Conservation (phyloP, 2,113 vertebrate species). For the Tetrao urogallus region DNA sequence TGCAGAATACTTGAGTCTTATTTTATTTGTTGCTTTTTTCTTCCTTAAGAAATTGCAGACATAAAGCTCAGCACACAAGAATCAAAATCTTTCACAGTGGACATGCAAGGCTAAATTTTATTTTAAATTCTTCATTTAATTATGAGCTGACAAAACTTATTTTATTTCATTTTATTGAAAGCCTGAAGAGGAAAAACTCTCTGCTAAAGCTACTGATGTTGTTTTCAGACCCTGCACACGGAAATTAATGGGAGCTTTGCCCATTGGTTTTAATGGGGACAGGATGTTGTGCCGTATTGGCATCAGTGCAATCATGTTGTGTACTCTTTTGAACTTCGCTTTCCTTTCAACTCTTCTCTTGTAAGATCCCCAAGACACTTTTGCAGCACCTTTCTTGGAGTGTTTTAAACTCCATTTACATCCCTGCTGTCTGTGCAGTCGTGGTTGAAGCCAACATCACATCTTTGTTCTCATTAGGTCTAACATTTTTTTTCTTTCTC, state of each 20-base stretch:
- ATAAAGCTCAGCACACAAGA: neutral
- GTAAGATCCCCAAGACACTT: neutral
- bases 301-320: constrained; percentile 34
- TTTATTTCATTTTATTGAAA: neutral
- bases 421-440: constrained; percentile 25
- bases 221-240: constrained; percentile 9
- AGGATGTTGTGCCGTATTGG: constrained; percentile 59
- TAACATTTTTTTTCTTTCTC: neutral
- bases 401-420: neutral
- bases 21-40: neutral
- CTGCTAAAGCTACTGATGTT: neutral
- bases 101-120: neutral
- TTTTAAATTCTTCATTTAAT: neutral
- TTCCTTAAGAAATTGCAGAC: neutral
- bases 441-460: neutral
- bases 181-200: neutral
- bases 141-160: neutral
- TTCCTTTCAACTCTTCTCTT: constrained; percentile 7
- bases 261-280: constrained; percentile 44
- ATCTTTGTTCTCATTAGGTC: constrained; percentile 30
- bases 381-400: neutral
- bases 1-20: neutral
- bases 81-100: neutral
- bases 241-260: constrained; percentile 68
- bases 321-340: constrained; percentile 31